Evolutionary conservation across 2,797 vertebrate genomes (phyloP).

Genomic region (Avahi laniger): DNA sequence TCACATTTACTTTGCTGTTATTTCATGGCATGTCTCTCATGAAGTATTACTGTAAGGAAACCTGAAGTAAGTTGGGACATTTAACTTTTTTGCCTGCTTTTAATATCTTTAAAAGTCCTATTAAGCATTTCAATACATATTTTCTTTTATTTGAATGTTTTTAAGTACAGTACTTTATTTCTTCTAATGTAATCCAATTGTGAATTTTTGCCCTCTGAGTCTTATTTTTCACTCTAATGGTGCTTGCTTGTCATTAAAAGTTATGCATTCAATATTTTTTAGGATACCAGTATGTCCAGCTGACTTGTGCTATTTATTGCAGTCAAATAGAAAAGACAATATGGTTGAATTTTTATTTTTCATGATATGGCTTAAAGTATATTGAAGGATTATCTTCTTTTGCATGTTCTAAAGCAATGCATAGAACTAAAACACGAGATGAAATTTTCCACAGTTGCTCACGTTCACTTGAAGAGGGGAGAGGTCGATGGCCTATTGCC

Average conservation of each 20-base stretch:
- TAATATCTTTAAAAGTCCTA: background rate
- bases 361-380: constrained; percentile 25
- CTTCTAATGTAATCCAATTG: background rate
- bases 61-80: background rate
- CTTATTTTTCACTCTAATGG: background rate
- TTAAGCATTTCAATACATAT: background rate
- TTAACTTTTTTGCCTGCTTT: background rate
- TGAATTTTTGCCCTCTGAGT: background rate
- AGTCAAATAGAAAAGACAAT: background rate
- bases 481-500: background rate
- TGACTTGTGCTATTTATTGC: background rate
- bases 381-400: background rate
- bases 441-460: background rate
- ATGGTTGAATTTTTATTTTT: constrained; percentile 31
- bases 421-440: background rate
- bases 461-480: constrained; percentile 11
- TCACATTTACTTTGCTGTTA: background rate
- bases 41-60: background rate
- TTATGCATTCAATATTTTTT: background rate
- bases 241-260: constrained; percentile 23
- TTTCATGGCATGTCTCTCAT: background rate
- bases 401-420: background rate
- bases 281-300: background rate
- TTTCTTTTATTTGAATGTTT: constrained; percentile 12
- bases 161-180: background rate